A percentile compares a stretch with the other conserved stretches of the same genome.
Conservation (phyloP, 2,113 vertebrate species). For the Cebus imitator region DNA sequence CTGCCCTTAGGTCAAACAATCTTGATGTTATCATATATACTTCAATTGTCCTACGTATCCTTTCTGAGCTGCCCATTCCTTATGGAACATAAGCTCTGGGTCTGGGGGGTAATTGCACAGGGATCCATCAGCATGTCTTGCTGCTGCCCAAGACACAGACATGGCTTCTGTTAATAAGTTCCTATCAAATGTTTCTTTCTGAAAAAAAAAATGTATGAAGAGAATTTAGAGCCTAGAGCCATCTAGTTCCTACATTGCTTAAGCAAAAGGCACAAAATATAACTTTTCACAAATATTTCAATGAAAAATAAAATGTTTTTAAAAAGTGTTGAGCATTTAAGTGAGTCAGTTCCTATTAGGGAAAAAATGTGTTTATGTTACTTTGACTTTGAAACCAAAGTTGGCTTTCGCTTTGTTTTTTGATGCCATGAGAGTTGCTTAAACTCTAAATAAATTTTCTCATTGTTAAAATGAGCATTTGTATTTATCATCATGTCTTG, state of each 20-base stretch:
- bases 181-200: too few species aligned
- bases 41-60: too few species aligned
- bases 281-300: not conserved
- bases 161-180: too few species aligned
- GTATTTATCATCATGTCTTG: not conserved
- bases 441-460: not conserved
- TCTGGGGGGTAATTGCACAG: too few species aligned
- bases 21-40: too few species aligned
- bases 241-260: not conserved
- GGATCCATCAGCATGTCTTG: too few species aligned
- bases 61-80: too few species aligned
- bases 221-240: not conserved
- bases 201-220: not conserved
- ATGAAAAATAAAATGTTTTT: not conserved
- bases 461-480: not conserved
- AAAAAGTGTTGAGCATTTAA: not conserved
- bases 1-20: too few species aligned
- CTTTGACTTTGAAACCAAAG: not conserved
- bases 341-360: not conserved
- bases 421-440: not conserved
- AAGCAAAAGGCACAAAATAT: not conserved
- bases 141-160: too few species aligned
- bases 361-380: not conserved
- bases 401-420: not conserved
- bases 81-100: too few species aligned